phyloP scores from a whole-genome alignment of 2,797 vertebrate species.

The Molossus molossus region DNA sequence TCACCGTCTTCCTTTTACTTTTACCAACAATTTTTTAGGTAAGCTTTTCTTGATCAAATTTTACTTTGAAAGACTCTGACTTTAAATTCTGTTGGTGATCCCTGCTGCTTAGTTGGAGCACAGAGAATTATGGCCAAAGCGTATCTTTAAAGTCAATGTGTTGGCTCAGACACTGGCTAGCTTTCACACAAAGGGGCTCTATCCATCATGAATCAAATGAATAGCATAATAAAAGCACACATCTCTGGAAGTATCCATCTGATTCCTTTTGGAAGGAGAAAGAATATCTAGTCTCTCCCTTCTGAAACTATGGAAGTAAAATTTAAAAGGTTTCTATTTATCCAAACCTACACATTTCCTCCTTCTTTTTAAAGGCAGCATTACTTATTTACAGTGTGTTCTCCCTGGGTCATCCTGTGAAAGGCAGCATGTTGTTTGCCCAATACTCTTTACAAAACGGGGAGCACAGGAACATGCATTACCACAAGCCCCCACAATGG shows the following conservation, averaged over 20 bases:
- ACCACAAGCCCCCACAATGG: not conserved
- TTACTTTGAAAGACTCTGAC: slow-evolving; percentile 79
- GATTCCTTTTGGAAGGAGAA: slow-evolving; percentile 43
- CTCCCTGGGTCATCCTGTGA: slow-evolving; percentile 13
- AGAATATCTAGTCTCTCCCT: slow-evolving; percentile 67
- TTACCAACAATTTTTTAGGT: slow-evolving; percentile 74
- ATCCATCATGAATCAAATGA: slow-evolving; percentile 86
- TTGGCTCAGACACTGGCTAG: slow-evolving; percentile 73
- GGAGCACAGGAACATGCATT: slow-evolving; percentile 19
- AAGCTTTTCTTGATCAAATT: slow-evolving; percentile 79
- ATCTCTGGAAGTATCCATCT: slow-evolving; percentile 74
- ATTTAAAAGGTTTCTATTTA: slow-evolving; percentile 78
- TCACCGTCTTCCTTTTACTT: slow-evolving; percentile 51
- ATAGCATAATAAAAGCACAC: slow-evolving; percentile 78
- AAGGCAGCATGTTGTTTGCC: slow-evolving; percentile 54
- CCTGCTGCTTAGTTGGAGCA: slow-evolving; percentile 71
- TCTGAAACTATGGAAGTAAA: slow-evolving; percentile 74
- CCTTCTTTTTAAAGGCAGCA: slow-evolving; percentile 32
- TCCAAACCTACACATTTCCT: slow-evolving; percentile 55
- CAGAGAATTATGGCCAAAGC: slow-evolving; percentile 80
- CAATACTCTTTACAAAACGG: not conserved
- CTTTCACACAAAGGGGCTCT: slow-evolving; percentile 85
- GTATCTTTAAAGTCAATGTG: slow-evolving; percentile 83
- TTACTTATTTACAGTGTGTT: slow-evolving; percentile 49
- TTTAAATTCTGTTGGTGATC: slow-evolving; percentile 76